Base-by-base conservation (phyloP, 2,888 invertebrate species). In the Chloroclystis v-ata region DNA sequence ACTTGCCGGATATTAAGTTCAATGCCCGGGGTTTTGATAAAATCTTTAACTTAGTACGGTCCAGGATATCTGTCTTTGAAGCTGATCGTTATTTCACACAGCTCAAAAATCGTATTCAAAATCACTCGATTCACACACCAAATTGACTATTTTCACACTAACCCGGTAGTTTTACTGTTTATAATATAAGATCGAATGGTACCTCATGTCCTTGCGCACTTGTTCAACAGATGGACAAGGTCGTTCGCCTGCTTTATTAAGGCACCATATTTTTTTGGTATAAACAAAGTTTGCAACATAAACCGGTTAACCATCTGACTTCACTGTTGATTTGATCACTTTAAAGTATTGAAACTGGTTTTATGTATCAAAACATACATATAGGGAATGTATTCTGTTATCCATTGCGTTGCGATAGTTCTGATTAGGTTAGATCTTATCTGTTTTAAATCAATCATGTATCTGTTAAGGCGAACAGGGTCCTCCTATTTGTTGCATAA, bases 401-500 rank as follows among this genome's bases (percentile, higher is more conserved):
- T 41, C 32, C 12, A 14, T 25, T 9, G 33, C 33, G 20, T 39
- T 37, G 10, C 12, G 16, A 42, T 37, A 37, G 35, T 46, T 35
- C 48, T 29, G 43, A 47, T 46, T 49, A 46, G 53, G 43, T 49
- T 50, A 42, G 35, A 59, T 54, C 54, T 55, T 60, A 57, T 49
- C 56, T 28, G 26, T 47, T 43, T 47, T 61, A 56, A 50, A 57
- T 55, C 45, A 47, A 47, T 57, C 41, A 44, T 62, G 58, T 60
- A 63, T 61, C 66, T 63, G 59, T 59, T 60, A 65, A 67, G 67
- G 70, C 13, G 69, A 77, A 75, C 69, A 63, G 70, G 74, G 68
- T 72, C 67, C 69, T 72, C 67, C 66, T 72, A 71, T 64, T 38
- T 3, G 13, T 13, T 30, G 30, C 9, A 13, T 37, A 74, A 75